Evolutionary conservation across 1,140 invertebrate species (phyloP), one percentile per base, ranked within the genome.

Genomic region (Brachionus calyciflorus): DNA sequence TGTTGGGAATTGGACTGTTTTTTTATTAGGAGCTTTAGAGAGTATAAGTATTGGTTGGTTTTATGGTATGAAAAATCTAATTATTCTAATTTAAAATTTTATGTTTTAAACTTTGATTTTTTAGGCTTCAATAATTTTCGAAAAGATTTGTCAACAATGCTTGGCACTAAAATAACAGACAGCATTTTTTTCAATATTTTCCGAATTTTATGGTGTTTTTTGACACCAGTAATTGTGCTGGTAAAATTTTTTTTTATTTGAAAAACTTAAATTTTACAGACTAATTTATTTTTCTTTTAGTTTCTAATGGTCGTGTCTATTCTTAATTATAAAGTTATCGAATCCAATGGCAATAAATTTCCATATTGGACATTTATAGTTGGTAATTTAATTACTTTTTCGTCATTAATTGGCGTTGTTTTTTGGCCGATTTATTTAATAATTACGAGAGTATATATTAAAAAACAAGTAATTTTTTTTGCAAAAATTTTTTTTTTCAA

Each of bases 1-100:
- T 49, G 40, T 51, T n/a, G 73, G 73, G n/a, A 76, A 76, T 14
- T 76, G 73, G 73, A 41, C 53, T 12, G 28, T 76, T 17, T 76
- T 76, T 37, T 30, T 53, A 26, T 17, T 76, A 9, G 73, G 26
- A 17, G 28, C 46, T 48, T 55, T 55, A 1, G 73, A 76, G 48
- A 28, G 33, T 10, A 57, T 76, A 7, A 41, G 28, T 3, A 21
- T 76, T 48, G 30, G 21, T 12, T 76, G 73, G 73, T 55, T 76
- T 19, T 76, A 76, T 41, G 73, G 73, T 73, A n/a, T n/a, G n/a
- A n/a, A n/a, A n/a, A 73, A 24, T 33, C n/a, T 73, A 51, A 3
- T 30, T 40, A 19, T 30, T 33, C n/a, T 33, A 10, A 9, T 65
- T 26, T 19, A 17, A n/a, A 30, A 10, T 49, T 41, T 3, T 17